Evolutionary conservation across 1,140 invertebrate species (phyloP).

Genomic region (Drosophila punjabiensis): DNA sequence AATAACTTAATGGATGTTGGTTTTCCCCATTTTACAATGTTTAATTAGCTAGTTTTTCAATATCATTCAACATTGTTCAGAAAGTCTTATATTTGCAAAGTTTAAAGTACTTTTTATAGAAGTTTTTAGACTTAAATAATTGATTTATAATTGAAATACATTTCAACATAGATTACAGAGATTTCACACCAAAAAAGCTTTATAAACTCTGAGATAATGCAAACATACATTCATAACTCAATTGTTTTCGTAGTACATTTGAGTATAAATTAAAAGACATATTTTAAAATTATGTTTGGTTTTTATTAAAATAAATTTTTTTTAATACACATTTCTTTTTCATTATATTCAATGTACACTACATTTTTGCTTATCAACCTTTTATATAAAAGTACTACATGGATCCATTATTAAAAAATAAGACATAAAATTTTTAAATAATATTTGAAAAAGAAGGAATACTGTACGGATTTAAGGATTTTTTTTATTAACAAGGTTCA

Average conservation of each 20-base stretch:
- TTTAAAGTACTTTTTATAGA: not conserved
- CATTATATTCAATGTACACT: too few relatives aligned
- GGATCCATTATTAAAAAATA: too few relatives aligned
- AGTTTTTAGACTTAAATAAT: not conserved
- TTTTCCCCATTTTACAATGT: not conserved
- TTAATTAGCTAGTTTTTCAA: not conserved
- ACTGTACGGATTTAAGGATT: not conserved
- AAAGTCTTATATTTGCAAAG: not conserved
- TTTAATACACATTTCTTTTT: too few relatives aligned
- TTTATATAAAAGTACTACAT: too few relatives aligned
- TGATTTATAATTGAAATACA: not conserved
- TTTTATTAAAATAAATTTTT: too few relatives aligned
- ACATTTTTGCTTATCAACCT: too few relatives aligned
- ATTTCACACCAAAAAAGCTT: too few relatives aligned
- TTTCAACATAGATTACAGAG: not conserved
- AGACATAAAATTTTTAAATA: not conserved
- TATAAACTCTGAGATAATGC: too few relatives aligned
- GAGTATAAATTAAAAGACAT: too few relatives aligned
- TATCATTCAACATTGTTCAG: not conserved
- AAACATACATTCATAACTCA: too few relatives aligned
- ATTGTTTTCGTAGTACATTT: too few relatives aligned
- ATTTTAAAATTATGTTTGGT: too few relatives aligned
- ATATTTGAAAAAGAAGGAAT: not conserved
- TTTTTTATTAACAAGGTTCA: not conserved
- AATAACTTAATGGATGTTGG: not conserved